A percentile compares a stretch with the other conserved stretches of the same genome.
Conservation (phyloP, 2,797 vertebrate species). For the Xenopus petersii region DNA sequence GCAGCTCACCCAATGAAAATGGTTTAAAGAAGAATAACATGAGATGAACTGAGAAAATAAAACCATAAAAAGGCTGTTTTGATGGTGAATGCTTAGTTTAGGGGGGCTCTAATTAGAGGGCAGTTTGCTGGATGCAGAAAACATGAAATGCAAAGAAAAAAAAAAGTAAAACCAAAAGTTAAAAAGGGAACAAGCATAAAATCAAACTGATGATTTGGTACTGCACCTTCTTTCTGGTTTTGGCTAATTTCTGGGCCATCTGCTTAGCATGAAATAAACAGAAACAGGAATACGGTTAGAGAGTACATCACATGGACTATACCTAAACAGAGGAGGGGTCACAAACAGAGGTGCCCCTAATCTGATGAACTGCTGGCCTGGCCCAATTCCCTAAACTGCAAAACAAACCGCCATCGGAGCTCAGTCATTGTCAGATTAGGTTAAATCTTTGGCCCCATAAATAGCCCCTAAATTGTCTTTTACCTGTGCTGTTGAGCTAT, state of each 20-base stretch:
- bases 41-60: slow-evolving; percentile 71
- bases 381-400: background rate
- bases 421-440: background rate
- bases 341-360: background rate
- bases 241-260: slow-evolving; percentile 98
- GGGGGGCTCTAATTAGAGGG: slow-evolving; percentile 61
- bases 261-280: slow-evolving; percentile 84
- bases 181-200: slow-evolving; percentile 67
- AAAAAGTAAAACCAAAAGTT: slow-evolving; percentile 58
- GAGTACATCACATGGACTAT: slow-evolving; percentile 62
- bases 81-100: slow-evolving; percentile 56
- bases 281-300: slow-evolving; percentile 82
- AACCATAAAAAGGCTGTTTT: slow-evolving; percentile 58
- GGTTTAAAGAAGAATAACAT: slow-evolving; percentile 49
- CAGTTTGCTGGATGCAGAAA: slow-evolving; percentile 84
- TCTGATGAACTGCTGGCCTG: background rate
- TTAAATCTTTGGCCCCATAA: background rate
- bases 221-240: slow-evolving; percentile 98
- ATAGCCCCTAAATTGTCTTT: background rate
- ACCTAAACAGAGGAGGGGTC: slow-evolving; percentile 56
- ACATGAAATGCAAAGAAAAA: slow-evolving; percentile 56
- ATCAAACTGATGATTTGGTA: slow-evolving; percentile 76
- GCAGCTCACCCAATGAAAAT: too few species aligned
- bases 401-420: background rate
- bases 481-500: too few species aligned